A percentile compares a stretch with the other conserved stretches of the same genome.
These are phyloP conservation scores for Carduelis carduelis DNA, from an alignment of 2,797 vertebrate genomes.

Conservation along the genomic window DNA sequence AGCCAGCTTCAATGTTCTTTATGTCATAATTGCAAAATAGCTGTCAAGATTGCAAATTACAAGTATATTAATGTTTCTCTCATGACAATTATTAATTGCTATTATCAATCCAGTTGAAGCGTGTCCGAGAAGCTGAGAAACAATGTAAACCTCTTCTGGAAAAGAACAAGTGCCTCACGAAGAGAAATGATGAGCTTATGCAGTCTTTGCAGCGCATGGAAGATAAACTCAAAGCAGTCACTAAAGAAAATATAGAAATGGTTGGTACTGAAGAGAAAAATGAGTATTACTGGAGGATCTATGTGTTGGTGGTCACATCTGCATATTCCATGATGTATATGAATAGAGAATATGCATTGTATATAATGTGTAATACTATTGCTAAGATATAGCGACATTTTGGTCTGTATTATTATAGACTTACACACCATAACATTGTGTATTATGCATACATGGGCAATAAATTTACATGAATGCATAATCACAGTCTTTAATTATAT, in stretches of 20 bases:
- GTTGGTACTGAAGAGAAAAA: slow-evolving; percentile 73
- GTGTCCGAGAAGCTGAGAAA: slow-evolving; percentile 93
- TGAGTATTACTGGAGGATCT: not conserved
- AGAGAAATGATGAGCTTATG: slow-evolving; percentile 94
- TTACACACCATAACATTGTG: not conserved
- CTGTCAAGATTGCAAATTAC: not conserved
- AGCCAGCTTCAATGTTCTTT: not conserved
- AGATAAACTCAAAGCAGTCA: slow-evolving; percentile 89
- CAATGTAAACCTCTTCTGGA: slow-evolving; percentile 97
- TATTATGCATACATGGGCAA: not conserved
- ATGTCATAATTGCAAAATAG: not conserved
- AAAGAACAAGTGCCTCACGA: slow-evolving; percentile 93
- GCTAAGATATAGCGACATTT: not conserved
- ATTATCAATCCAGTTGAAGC: slow-evolving; percentile 83
- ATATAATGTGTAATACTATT: not conserved
- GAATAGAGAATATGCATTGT: not conserved
- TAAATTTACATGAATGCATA: not conserved
- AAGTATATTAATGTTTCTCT: not conserved
- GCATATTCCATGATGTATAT: not conserved
- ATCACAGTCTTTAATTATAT: not conserved
- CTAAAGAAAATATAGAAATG: slow-evolving; percentile 96
- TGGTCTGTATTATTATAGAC: not conserved
- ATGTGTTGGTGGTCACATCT: not conserved
- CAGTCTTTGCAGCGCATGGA: slow-evolving; percentile 93
- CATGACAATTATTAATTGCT: slow-evolving; percentile 7